A percentile compares a stretch with the other conserved stretches of the same genome.
phyloP scores from a whole-genome alignment of 2,113 vertebrate genomes.

The Polypterus senegalus region DNA sequence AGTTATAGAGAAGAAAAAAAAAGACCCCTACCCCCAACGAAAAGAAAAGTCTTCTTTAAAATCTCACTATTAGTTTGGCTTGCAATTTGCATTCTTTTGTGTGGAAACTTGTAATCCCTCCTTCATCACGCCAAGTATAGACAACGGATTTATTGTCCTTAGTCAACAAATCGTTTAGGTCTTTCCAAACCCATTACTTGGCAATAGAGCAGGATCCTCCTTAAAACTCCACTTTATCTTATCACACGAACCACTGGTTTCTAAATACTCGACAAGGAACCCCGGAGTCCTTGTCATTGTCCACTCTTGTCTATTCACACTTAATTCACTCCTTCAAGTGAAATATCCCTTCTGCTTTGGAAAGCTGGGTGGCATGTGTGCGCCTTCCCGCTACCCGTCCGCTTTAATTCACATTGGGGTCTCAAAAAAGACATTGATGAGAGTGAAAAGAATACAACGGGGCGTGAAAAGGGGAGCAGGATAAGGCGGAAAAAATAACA shows the following conservation, averaged over 20 bases:
- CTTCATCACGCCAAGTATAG: slow-evolving; percentile 58
- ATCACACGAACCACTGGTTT: slow-evolving; percentile 38
- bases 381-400: slow-evolving; percentile 8
- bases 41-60: slow-evolving; percentile 48
- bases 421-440: too few relatives aligned
- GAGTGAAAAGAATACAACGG: too few relatives aligned
- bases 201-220: slow-evolving; percentile 44
- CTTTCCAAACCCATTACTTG: slow-evolving; percentile 74
- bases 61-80: slow-evolving; percentile 56
- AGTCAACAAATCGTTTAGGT: slow-evolving; percentile 82
- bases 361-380: slow-evolving; percentile 23
- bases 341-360: slow-evolving; percentile 21
- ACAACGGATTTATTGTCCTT: slow-evolving; percentile 77
- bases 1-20: slow-evolving; percentile 59
- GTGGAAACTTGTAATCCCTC: slow-evolving; percentile 63
- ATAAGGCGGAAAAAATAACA: too few relatives aligned
- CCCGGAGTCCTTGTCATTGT: slow-evolving; percentile 36
- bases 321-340: slow-evolving; percentile 32
- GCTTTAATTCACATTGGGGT: slow-evolving; percentile 19
- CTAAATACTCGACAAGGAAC: slow-evolving; percentile 32
- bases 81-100: slow-evolving; percentile 67
- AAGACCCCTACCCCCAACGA: slow-evolving; percentile 32
- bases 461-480: too few relatives aligned
- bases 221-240: slow-evolving; percentile 32
- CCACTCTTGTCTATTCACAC: slow-evolving; percentile 28